Evolutionary conservation across 2,888 invertebrate species (phyloP).

Genomic region (Idaea straminata): DNA sequence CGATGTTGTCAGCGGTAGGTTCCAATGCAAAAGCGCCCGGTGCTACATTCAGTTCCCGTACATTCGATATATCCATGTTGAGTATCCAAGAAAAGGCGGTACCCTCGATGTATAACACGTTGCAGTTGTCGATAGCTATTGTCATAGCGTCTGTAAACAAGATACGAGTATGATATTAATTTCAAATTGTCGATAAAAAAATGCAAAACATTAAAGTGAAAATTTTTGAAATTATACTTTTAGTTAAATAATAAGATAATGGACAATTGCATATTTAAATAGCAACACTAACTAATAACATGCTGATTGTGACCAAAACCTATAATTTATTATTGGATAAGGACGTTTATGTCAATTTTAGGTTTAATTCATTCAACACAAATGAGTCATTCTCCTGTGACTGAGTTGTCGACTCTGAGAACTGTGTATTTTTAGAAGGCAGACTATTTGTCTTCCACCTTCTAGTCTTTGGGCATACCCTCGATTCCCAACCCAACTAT

Average conservation of each 20-base stretch:
- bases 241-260: too few relatives aligned
- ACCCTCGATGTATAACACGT: slow-evolving; percentile 80
- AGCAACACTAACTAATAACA: too few relatives aligned
- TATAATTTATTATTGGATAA: too few relatives aligned
- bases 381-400: slow-evolving; percentile 74
- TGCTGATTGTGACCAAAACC: too few relatives aligned
- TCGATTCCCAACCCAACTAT: neutral
- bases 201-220: too few relatives aligned
- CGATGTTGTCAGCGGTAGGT: slow-evolving; percentile 77
- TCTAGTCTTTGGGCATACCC: neutral
- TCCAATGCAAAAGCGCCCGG: slow-evolving; percentile 83
- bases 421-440: slow-evolving; percentile 70
- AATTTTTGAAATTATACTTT: too few relatives aligned
- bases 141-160: slow-evolving; percentile 79
- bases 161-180: neutral
- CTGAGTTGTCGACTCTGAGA: slow-evolving; percentile 58
- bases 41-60: slow-evolving; percentile 77
- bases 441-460: slow-evolving; percentile 33
- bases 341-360: slow-evolving; percentile 31
- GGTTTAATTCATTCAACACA: slow-evolving; percentile 42
- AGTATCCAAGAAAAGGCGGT: slow-evolving; percentile 84
- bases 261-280: too few relatives aligned
- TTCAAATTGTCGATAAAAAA: too few relatives aligned
- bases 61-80: slow-evolving; percentile 79
- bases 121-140: slow-evolving; percentile 80